Evolutionary conservation across 2,888 invertebrate species (phyloP), one percentile per base, ranked within the genome.

Genomic region (Geotrupes spiniger): DNA sequence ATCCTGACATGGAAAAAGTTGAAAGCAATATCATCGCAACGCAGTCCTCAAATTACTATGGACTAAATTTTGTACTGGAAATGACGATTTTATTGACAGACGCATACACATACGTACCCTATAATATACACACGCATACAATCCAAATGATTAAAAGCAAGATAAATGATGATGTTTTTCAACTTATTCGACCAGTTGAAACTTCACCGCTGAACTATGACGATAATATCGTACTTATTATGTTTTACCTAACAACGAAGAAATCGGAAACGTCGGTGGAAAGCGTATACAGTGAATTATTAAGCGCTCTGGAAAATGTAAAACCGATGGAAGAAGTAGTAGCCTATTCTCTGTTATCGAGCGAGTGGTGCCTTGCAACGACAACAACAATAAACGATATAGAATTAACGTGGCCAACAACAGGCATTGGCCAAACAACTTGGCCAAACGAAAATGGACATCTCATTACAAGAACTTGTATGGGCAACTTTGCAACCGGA

Each of bases 1-100:
- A 52, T 12, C 54, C 56, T 1, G 31, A 56, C 27, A 36, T 52
- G 5, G 29, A 42, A 4, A 42, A 26, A 1, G 44, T 58, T 1
- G 4, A 31, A 8, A 56, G 56, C 21, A 53, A 58, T 11, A 51
- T 39, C 29, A 49, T 56, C 9, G 39, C 56, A 2, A 52, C 38
- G 2, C 45, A 40, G 25, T 17, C 36, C 1, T 10, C 41, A 12
- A 27, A n/a, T 2, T 11, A 16, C 11, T 51, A 42, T 29, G 27
- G 25, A 1, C 11, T 39, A 2, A 27, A 51, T 21, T 51, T 51
- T 39, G 46, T 51, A 8, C 11, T 51, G 17, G 42, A 51, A 11
- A 5, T 51, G 11, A 49, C 45, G 6, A 14, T 48, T 1, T 11
- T 38, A 17, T 29, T 43, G 25, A 21, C 12, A 4, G 15, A 9